Conservation (phyloP, 2,888 invertebrate species). For the Cosmia pyralina region DNA sequence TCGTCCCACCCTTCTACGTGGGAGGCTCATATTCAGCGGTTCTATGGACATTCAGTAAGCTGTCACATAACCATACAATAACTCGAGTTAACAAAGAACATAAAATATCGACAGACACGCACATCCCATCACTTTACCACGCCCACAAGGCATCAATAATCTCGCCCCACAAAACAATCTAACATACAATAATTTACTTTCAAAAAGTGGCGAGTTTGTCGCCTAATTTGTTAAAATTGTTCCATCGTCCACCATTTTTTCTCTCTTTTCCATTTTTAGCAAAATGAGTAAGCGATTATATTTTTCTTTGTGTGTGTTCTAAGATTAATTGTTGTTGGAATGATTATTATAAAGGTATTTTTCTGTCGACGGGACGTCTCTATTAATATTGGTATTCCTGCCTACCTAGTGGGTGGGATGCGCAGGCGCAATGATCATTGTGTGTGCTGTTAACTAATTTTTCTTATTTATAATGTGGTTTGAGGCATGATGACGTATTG, state of each 20-base stretch:
- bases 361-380: constrained; percentile 78
- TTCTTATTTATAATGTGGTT: constrained; percentile 64
- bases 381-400: constrained; percentile 80
- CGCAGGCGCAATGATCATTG: constrained; percentile 78
- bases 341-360: constrained; percentile 77
- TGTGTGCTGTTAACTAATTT: constrained; percentile 73
- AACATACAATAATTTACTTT: constrained; percentile 81
- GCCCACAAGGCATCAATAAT: constrained; percentile 78
- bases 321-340: constrained; percentile 86
- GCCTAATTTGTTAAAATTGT: constrained; percentile 88
- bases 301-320: constrained; percentile 79
- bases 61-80: constrained; percentile 23
- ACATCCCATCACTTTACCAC: constrained; percentile 69
- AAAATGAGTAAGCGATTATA: constrained; percentile 87
- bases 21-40: constrained; percentile 15
- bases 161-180: constrained; percentile 77
- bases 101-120: constrained; percentile 48
- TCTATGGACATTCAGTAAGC: constrained; percentile 20
- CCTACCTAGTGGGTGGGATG: constrained; percentile 79
- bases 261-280: constrained; percentile 74
- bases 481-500: constrained; percentile 65
- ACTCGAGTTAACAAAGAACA: constrained; percentile 32
- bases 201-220: constrained; percentile 87
- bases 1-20: constrained; percentile 22
- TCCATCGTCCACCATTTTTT: constrained; percentile 62